Evolutionary conservation across 2,797 vertebrate species (phyloP).

Genomic region (Anableps anableps): DNA sequence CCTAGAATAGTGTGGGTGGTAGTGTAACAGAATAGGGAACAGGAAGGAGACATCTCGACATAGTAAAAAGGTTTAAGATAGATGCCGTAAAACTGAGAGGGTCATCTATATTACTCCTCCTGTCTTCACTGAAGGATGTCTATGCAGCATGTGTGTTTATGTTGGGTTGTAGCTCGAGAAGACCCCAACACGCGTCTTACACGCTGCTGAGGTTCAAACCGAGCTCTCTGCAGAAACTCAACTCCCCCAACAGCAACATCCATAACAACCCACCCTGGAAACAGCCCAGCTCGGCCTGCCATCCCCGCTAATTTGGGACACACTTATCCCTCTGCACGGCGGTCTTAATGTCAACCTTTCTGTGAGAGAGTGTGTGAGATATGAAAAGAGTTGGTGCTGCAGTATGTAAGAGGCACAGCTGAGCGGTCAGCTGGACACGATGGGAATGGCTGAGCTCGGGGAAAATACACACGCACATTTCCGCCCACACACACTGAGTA

Average conservation of each 20-base stretch:
- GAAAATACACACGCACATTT: constrained; percentile 48
- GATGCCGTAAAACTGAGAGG: constrained; percentile 32
- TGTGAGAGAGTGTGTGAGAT: constrained; percentile 49
- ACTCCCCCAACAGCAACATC: constrained; percentile 40
- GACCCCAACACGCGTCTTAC: constrained; percentile 51
- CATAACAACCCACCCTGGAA: constrained; percentile 50
- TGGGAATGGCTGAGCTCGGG: constrained; percentile 72
- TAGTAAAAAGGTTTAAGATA: constrained; percentile 31
- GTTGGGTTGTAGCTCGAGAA: constrained; percentile 49
- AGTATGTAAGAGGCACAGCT: constrained; percentile 72
- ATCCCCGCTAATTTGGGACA: constrained; percentile 76
- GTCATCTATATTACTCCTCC: constrained; percentile 38
- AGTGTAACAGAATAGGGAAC: background rate
- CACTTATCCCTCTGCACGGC: constrained; percentile 58
- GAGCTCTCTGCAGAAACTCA: constrained; percentile 58
- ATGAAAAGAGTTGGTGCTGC: constrained; percentile 67
- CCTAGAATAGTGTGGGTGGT: background rate
- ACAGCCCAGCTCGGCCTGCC: constrained; percentile 47
- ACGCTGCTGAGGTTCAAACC: constrained; percentile 54
- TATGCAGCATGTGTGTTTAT: constrained; percentile 40
- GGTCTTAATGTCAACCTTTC: constrained; percentile 64
- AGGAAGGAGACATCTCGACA: constrained; percentile 13
- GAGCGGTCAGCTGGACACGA: constrained; percentile 68
- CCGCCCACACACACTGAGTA: constrained; percentile 46
- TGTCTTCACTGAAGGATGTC: constrained; percentile 12